phyloP scores from a whole-genome alignment of 1,140 invertebrate species.

The Lepeophtheirus salmonis region DNA sequence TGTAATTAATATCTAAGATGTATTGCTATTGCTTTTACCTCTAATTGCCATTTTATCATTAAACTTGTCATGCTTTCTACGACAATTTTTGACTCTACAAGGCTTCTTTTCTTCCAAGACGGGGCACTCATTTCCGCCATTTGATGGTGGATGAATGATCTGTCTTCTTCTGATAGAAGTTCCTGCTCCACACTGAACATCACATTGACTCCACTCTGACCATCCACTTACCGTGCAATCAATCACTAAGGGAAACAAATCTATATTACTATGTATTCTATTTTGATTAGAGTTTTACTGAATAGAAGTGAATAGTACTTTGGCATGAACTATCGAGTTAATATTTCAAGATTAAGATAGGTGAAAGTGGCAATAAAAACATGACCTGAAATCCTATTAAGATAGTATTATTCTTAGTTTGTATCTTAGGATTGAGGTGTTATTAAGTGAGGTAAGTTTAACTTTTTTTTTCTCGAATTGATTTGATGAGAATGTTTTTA shows the following conservation, averaged over 20 bases:
- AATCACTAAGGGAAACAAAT: too few species aligned
- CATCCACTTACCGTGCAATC: slow-evolving; percentile 12
- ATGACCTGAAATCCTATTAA: too few species aligned
- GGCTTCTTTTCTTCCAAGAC: neutral
- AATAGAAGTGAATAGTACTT: neutral
- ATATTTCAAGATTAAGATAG: too few species aligned
- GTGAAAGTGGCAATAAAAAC: too few species aligned
- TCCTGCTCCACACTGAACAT: slow-evolving; percentile 6
- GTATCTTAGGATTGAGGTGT: too few species aligned
- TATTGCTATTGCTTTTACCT: neutral
- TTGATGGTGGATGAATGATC: slow-evolving; percentile 2
- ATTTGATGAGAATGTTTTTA: too few species aligned
- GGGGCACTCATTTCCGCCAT: slow-evolving; percentile 10
- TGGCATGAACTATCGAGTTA: too few species aligned
- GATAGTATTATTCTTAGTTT: too few species aligned
- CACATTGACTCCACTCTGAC: slow-evolving; percentile 4
- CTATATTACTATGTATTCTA: neutral
- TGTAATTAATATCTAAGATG: neutral
- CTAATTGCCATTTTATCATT: neutral
- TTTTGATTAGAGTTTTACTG: neutral
- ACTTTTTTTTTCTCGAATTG: too few species aligned
- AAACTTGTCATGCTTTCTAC: neutral
- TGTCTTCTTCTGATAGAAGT: slow-evolving; percentile 3
- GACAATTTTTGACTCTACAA: neutral
- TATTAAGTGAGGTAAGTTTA: too few species aligned